These are phyloP conservation scores for Myathropa florea DNA, from an alignment of 2,888 invertebrate genomes.

Conservation along the genomic window DNA sequence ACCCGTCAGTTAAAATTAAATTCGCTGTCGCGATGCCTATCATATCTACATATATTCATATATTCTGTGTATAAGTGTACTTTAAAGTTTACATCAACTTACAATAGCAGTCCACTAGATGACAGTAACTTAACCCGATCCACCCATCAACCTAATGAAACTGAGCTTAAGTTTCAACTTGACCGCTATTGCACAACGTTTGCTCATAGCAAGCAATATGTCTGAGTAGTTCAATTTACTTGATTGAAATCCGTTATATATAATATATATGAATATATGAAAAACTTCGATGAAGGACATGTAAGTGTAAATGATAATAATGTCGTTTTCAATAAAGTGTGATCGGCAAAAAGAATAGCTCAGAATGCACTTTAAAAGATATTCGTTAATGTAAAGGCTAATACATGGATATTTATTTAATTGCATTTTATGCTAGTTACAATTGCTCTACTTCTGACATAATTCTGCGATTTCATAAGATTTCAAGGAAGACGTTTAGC, in stretches of 20 bases:
- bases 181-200: constrained; percentile 34
- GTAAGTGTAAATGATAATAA: background rate
- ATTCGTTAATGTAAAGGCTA: too few relatives aligned
- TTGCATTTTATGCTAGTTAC: too few relatives aligned
- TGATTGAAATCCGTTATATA: constrained; percentile 37
- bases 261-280: too few relatives aligned
- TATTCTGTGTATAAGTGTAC: background rate
- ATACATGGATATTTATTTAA: too few relatives aligned
- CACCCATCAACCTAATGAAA: constrained; percentile 47
- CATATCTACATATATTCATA: background rate
- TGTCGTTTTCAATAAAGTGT: too few relatives aligned
- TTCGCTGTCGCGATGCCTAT: background rate
- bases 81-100: background rate
- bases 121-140: constrained; percentile 49
- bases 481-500: too few relatives aligned
- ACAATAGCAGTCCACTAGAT: constrained; percentile 14
- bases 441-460: too few relatives aligned
- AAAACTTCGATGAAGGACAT: background rate
- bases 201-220: constrained; percentile 11
- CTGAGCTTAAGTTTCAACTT: constrained; percentile 38
- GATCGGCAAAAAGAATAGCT: too few relatives aligned
- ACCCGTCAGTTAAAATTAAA: background rate
- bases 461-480: too few relatives aligned
- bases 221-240: constrained; percentile 18
- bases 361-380: too few relatives aligned